Evolutionary conservation across 2,888 invertebrate species (phyloP).

Genomic region (Rhyacophila evoluta): DNA sequence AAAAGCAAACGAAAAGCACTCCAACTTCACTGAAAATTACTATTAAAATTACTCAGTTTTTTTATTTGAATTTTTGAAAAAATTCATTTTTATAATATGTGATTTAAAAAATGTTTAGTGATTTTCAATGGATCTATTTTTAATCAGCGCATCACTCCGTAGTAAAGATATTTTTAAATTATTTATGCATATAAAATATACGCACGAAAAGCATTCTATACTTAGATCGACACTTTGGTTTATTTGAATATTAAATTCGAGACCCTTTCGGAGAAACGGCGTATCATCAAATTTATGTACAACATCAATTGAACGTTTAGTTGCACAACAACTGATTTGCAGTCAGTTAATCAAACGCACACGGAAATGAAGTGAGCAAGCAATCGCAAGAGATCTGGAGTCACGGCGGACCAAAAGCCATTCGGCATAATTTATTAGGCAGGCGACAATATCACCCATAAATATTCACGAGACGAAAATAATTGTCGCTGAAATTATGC

Average conservation of each 20-base stretch:
- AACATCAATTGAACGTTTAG: not conserved
- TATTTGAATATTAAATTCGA: not conserved
- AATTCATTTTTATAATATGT: too few relatives aligned
- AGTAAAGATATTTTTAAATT: too few relatives aligned
- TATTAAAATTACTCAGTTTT: too few relatives aligned
- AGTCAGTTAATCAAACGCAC: constrained; percentile 37
- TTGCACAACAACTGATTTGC: constrained; percentile 20
- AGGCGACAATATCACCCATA: constrained; percentile 53
- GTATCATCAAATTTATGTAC: not conserved
- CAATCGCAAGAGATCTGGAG: constrained; percentile 31
- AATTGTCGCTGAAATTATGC: constrained; percentile 48
- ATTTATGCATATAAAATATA: too few relatives aligned
- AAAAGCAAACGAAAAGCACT: too few relatives aligned
- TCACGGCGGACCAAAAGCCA: constrained; percentile 20
- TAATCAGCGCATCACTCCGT: too few relatives aligned
- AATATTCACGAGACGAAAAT: constrained; percentile 53
- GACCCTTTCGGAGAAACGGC: not conserved
- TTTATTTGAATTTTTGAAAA: too few relatives aligned
- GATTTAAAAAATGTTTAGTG: too few relatives aligned
- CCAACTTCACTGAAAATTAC: too few relatives aligned
- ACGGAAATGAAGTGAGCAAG: constrained; percentile 40
- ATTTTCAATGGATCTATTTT: too few relatives aligned
- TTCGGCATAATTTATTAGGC: constrained; percentile 47
- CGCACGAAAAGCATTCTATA: not conserved
- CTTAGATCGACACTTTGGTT: not conserved